These are phyloP conservation scores for Oryzias sinensis DNA, from an alignment of 2,797 vertebrate species.

Conservation along the genomic window DNA sequence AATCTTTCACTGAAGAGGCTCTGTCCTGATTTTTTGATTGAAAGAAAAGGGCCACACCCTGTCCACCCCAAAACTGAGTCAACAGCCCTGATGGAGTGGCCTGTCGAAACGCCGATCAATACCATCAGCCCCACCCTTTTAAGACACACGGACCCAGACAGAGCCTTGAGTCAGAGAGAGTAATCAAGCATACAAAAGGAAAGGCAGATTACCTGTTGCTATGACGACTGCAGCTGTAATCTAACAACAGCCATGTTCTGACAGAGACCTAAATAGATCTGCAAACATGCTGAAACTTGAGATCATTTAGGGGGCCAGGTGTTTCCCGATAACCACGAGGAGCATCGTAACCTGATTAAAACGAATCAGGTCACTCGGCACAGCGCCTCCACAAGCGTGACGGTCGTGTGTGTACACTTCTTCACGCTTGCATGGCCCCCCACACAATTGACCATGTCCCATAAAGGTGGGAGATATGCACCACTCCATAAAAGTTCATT, in stretches of 20 bases:
- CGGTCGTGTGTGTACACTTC: too few species aligned
- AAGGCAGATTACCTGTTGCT: slow-evolving; percentile 78
- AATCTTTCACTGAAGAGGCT: too few species aligned
- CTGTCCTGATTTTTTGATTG: slow-evolving; percentile 18
- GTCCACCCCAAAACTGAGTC: slow-evolving; percentile 49
- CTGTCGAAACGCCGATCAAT: slow-evolving; percentile 69
- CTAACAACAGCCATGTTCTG: slow-evolving; percentile 70
- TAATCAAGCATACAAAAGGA: slow-evolving; percentile 76
- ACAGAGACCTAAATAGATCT: slow-evolving; percentile 43
- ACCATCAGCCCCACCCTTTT: slow-evolving; percentile 30
- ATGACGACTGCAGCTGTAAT: slow-evolving; percentile 81
- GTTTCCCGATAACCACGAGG: slow-evolving; percentile 36
- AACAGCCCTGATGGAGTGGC: slow-evolving; percentile 54
- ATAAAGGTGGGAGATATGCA: slow-evolving; percentile 3
- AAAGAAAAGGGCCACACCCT: slow-evolving; percentile 48
- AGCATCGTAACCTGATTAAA: slow-evolving; percentile 18
- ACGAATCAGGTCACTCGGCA: neutral
- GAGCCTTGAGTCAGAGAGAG: slow-evolving; percentile 50
- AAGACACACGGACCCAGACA: slow-evolving; percentile 26
- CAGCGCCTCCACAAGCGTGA: too few species aligned
- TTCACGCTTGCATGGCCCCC: too few species aligned
- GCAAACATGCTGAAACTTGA: slow-evolving; percentile 56
- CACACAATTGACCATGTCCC: neutral
- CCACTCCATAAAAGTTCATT: slow-evolving; percentile 10
- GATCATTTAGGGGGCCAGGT: slow-evolving; percentile 51